Conservation (phyloP, 1,140 invertebrate species). For the Drosophila malerkotliana region DNA sequence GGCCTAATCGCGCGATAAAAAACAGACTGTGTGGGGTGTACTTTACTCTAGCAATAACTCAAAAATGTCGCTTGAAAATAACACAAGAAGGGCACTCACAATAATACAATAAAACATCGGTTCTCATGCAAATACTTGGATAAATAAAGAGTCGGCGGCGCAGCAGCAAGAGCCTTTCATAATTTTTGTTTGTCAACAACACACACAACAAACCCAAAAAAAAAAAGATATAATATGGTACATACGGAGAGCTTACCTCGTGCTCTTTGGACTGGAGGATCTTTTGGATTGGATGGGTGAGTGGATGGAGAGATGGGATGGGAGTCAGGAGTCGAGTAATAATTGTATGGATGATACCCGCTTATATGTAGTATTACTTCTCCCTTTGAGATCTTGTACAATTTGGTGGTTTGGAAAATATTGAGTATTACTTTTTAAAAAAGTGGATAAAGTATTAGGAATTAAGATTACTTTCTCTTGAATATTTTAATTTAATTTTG, state of each 20-base stretch:
- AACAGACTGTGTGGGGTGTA: conserved; percentile 26
- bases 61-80: conserved; percentile 26
- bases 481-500: neutral
- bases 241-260: conserved; percentile 64
- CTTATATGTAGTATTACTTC: neutral
- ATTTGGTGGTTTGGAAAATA: neutral
- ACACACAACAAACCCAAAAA: conserved; percentile 70
- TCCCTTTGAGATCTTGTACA: neutral
- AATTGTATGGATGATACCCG: conserved; percentile 4
- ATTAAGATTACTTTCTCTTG: too few relatives aligned
- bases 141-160: conserved; percentile 53
- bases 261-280: conserved; percentile 14
- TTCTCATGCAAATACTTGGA: conserved; percentile 67
- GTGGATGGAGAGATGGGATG: conserved; percentile 9
- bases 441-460: neutral
- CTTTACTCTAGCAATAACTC: conserved; percentile 34
- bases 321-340: neutral
- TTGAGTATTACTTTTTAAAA: neutral
- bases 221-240: conserved; percentile 38
- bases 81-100: conserved; percentile 19
- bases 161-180: conserved; percentile 59
- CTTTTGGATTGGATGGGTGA: neutral
- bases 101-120: conserved; percentile 27
- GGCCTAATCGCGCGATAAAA: conserved; percentile 24
- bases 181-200: conserved; percentile 70